These are phyloP conservation scores for Labroides dimidiatus DNA, from an alignment of 2,797 vertebrate genomes.

Conservation along the genomic window DNA sequence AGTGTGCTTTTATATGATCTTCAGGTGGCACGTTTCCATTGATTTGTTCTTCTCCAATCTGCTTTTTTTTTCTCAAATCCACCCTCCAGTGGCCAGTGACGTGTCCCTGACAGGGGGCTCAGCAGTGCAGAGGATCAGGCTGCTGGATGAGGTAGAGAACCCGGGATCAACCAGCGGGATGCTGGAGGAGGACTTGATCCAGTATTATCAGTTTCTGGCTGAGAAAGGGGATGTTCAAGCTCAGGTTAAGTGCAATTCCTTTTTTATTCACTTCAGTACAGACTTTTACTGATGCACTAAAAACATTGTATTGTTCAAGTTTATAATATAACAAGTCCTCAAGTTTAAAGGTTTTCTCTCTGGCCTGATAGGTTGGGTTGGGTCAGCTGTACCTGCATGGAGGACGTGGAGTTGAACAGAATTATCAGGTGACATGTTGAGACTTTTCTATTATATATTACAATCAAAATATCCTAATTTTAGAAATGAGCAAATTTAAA, in stretches of 20 bases:
- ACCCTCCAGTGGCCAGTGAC: slow-evolving; percentile 87
- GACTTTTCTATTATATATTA: neutral
- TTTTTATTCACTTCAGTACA: too few species aligned
- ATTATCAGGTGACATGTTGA: slow-evolving; percentile 90
- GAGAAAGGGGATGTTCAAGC: slow-evolving; percentile 99
- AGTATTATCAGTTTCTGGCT: slow-evolving; percentile 98
- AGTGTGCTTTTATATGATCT: neutral
- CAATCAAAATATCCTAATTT: rapidly evolving
- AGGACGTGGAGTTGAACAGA: slow-evolving; percentile 97
- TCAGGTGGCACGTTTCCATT: neutral
- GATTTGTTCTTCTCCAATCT: neutral
- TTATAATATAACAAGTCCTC: neutral
- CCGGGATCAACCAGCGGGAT: slow-evolving; percentile 96
- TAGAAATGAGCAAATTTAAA: neutral
- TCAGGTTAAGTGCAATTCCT: slow-evolving; percentile 83
- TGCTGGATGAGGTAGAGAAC: slow-evolving; percentile 96
- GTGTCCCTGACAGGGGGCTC: slow-evolving; percentile 96
- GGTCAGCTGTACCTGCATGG: slow-evolving; percentile 96
- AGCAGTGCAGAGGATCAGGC: slow-evolving; percentile 94
- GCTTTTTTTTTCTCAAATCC: neutral
- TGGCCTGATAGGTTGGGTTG: slow-evolving; percentile 88
- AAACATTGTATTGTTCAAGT: too few species aligned
- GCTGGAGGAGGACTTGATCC: slow-evolving; percentile 98
- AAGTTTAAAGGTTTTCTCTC: neutral
- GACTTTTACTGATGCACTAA: too few species aligned